phyloP scores from a whole-genome alignment of 2,797 vertebrate genomes.

The Cercopithecus mitis region DNA sequence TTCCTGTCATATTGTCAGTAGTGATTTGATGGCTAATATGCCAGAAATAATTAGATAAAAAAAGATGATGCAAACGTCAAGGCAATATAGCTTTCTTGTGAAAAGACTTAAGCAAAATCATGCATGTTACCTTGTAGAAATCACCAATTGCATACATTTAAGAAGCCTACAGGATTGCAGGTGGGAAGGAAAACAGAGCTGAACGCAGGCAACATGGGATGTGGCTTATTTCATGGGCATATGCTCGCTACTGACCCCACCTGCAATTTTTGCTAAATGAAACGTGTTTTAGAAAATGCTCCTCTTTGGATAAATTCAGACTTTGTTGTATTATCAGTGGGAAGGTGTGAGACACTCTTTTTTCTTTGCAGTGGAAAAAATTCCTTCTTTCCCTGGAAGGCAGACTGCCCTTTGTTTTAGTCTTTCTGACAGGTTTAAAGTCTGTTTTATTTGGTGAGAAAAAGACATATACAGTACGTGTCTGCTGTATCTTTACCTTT shows the following conservation, averaged over 20 bases:
- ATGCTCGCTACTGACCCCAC: constrained; percentile 37
- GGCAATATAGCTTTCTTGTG: constrained; percentile 51
- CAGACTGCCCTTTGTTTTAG: constrained; percentile 65
- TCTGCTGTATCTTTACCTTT: not conserved
- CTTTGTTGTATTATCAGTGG: constrained; percentile 12
- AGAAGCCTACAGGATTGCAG: not conserved
- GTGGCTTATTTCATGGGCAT: constrained; percentile 7
- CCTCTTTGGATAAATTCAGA: constrained; percentile 23
- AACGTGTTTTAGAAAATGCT: constrained; percentile 47
- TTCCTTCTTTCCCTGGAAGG: constrained; percentile 57
- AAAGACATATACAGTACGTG: not conserved
- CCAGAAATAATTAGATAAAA: constrained; percentile 77
- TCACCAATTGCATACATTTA: not conserved
- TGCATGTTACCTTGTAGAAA: not conserved
- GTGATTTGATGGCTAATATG: constrained; percentile 77
- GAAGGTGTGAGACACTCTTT: not conserved
- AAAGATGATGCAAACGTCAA: constrained; percentile 63
- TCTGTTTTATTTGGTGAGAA: not conserved
- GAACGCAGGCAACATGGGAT: not conserved
- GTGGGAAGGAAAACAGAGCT: not conserved
- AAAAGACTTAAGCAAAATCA: constrained; percentile 45
- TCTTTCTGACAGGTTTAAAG: not conserved
- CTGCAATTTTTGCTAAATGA: constrained; percentile 48
- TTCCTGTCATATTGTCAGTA: constrained; percentile 69
- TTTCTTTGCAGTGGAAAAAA: constrained; percentile 30